Evolutionary conservation across 2,797 vertebrate genomes (phyloP), one percentile per base, ranked within the genome.

Genomic region (Silurus aristotelis): DNA sequence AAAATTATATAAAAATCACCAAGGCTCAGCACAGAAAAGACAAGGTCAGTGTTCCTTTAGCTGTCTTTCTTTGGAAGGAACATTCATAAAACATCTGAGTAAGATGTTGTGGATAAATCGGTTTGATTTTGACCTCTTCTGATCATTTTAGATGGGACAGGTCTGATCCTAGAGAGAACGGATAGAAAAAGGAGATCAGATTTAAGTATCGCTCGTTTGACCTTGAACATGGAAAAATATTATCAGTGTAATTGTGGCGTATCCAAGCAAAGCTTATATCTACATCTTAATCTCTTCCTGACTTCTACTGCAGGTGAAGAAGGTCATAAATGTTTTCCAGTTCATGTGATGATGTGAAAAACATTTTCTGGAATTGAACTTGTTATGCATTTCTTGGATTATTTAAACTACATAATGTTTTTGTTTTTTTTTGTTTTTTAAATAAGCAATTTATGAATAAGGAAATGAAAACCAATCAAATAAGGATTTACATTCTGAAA

Each of bases 81-180:
- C 85, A 83, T 86, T 52, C 66, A 86, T 83, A 86, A 86, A 86
- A 86, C 72, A 82, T 76, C 71, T 86, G 43, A 82, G 72, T 60
- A 27, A 56, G 75, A 67, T 63, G 38, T 58, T 75, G 27, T 46
- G 55, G 38, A 8, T n/a, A 64, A 27, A 77, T 77, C 22, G 64
- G 46, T 83, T 86, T 75, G 64, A 78, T 61, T 83, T 86, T 63
- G 55, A 76, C 25, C 80, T 83, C 52, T 6, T 19, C 14, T 31
- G 55, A 75, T 67, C 63, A 68, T 72, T 52, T 67, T 61, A 25
- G 52, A 58, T 31, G 58, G 19, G 31, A 46, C 67, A 56, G 60
- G 66, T 68, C 55, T 31, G 83, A 84, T 84, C 55, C 76, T 79
- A 60, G 55, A 77, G 67, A 71, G 77, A 84, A 63, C n/a, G 25